Conservation (phyloP, 2,797 vertebrate genomes). For the Falco concolor region DNA sequence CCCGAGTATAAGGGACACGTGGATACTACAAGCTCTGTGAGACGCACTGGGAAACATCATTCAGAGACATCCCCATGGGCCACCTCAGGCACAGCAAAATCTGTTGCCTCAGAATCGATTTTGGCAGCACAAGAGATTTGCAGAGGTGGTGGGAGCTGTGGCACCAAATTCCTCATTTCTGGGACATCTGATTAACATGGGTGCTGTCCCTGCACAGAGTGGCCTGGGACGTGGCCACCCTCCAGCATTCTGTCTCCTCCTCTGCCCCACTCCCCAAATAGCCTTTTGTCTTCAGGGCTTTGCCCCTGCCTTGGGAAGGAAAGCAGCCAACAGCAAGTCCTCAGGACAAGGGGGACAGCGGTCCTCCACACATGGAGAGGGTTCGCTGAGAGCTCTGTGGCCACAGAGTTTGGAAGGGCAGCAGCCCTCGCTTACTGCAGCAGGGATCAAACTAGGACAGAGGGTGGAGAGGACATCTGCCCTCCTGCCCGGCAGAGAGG, state of each 20-base stretch:
- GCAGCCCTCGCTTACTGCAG: not conserved
- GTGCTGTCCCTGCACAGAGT: not conserved
- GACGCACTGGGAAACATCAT: not conserved
- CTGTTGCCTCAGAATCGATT: not conserved
- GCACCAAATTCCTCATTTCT: fast-evolving
- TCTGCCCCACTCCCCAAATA: not conserved
- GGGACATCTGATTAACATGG: not conserved
- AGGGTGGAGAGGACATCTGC: too few species aligned
- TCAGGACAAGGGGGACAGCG: not conserved
- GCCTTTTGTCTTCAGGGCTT: not conserved
- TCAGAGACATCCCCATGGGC: not conserved
- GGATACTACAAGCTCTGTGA: not conserved
- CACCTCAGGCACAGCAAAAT: not conserved
- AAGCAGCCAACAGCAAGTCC: not conserved
- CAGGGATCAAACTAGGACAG: not conserved
- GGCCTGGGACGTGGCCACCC: not conserved
- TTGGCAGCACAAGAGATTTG: not conserved
- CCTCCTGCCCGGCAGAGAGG: not conserved
- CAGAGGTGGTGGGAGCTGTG: not conserved
- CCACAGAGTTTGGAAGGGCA: not conserved
- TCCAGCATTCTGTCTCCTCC: not conserved
- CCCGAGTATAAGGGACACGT: not conserved
- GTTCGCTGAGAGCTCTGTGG: not conserved
- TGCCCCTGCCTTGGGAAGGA: not conserved
- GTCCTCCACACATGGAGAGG: not conserved